These are phyloP conservation scores for Syngnathus scovelli DNA, from an alignment of 2,113 vertebrate species.

Conservation along the genomic window DNA sequence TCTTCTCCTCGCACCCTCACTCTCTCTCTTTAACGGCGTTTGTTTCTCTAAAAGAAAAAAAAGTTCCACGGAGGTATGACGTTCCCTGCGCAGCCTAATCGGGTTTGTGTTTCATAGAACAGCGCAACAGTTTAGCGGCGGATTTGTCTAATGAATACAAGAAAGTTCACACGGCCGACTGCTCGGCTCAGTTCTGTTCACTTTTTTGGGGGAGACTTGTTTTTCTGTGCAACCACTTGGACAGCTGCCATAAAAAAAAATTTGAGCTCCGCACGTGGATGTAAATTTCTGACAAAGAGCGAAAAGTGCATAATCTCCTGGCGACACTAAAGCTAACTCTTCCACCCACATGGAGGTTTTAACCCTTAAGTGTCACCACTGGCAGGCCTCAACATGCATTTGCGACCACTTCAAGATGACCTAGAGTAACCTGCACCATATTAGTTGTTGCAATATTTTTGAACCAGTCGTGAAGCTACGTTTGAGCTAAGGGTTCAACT, in stretches of 20 bases:
- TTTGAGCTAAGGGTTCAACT: not conserved
- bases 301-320: conserved; percentile 40
- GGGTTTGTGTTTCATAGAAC: conserved; percentile 35
- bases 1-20: conserved; percentile 52
- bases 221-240: not conserved
- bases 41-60: conserved; percentile 47
- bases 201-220: not conserved
- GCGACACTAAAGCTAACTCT: conserved; percentile 11
- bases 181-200: not conserved
- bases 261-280: not conserved
- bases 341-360: conserved; percentile 29
- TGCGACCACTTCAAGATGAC: not conserved
- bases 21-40: conserved; percentile 45
- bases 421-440: not conserved
- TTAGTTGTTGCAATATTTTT: not conserved
- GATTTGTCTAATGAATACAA: conserved; percentile 16
- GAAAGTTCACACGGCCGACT: not conserved
- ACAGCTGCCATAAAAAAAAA: not conserved
- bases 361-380: conserved; percentile 45
- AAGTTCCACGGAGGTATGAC: conserved; percentile 58
- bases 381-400: conserved; percentile 11
- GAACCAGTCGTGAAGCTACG: conserved; percentile 13
- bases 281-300: conserved; percentile 13
- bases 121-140: conserved; percentile 32
- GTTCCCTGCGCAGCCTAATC: conserved; percentile 54